Conservation (phyloP, 2,888 invertebrate species). For the Ischnus inquisitorius region DNA sequence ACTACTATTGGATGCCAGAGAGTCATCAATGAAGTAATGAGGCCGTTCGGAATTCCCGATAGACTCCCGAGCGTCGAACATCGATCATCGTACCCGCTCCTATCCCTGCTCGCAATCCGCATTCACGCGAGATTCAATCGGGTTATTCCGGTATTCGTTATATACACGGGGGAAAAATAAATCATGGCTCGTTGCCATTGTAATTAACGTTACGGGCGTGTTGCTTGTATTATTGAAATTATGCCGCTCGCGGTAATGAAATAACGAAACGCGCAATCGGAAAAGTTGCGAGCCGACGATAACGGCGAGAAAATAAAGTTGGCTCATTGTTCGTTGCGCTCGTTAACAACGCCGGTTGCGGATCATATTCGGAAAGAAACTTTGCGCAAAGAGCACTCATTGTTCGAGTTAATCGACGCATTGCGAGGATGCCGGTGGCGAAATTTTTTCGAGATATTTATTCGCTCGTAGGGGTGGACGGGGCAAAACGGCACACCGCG, state of each 20-base stretch:
- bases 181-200: not conserved
- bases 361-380: not conserved
- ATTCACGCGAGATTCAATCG: not conserved
- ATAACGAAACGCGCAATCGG: no score
- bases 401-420: conserved; percentile 57
- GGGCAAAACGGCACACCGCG: no score
- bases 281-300: not conserved
- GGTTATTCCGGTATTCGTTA: not conserved
- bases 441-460: conserved; percentile 6
- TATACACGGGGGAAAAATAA: not conserved
- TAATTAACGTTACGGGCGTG: not conserved
- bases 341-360: not conserved
- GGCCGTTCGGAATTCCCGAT: conserved; percentile 14
- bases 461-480: no score
- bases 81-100: not conserved
- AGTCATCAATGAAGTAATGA: conserved; percentile 11
- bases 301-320: not conserved
- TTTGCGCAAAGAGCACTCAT: conserved; percentile 1
- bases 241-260: no score
- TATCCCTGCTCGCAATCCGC: not conserved
- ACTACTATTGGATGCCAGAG: not conserved
- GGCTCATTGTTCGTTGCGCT: not conserved
- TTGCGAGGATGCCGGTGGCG: conserved; percentile 9
- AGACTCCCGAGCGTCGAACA: not conserved
- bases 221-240: no score